A percentile compares a stretch with the other conserved stretches of the same genome.
Evolutionary conservation across 2,113 vertebrate genomes (phyloP).

Genomic region (Bubo scandiacus): DNA sequence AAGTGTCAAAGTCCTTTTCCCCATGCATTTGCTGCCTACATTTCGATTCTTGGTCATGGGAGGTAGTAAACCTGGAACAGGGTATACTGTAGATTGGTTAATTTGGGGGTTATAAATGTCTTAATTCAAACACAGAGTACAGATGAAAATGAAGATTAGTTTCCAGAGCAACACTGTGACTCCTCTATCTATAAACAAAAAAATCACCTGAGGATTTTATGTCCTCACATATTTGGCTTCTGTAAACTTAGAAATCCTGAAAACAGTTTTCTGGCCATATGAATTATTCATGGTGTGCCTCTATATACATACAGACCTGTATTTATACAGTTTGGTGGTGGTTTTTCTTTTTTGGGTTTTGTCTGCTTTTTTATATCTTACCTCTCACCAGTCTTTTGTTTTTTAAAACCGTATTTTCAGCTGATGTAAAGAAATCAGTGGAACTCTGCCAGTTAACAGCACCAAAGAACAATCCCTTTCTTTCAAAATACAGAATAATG

Average conservation of each 20-base stretch:
- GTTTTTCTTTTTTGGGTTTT: neutral
- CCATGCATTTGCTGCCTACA: neutral
- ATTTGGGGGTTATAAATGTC: neutral
- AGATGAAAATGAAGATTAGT: neutral
- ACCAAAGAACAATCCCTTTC: neutral
- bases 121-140: neutral
- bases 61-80: neutral
- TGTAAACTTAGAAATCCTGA: neutral
- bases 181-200: neutral
- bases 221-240: neutral
- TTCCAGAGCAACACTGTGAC: neutral
- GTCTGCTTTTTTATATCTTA: neutral
- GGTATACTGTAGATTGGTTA: neutral
- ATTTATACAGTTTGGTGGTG: neutral
- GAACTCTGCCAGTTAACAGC: neutral
- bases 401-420: neutral
- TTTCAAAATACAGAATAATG: neutral
- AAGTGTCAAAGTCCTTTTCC: neutral
- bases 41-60: neutral
- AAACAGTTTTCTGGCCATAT: neutral
- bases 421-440: neutral
- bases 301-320: neutral
- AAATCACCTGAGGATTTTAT: neutral
- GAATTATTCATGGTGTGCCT: neutral
- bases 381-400: neutral